Percentiles rank a stretch among this genome's conserved stretches.
Evolutionary conservation across 2,888 invertebrate genomes (phyloP).

Genomic region (Poecilus cupreus): DNA sequence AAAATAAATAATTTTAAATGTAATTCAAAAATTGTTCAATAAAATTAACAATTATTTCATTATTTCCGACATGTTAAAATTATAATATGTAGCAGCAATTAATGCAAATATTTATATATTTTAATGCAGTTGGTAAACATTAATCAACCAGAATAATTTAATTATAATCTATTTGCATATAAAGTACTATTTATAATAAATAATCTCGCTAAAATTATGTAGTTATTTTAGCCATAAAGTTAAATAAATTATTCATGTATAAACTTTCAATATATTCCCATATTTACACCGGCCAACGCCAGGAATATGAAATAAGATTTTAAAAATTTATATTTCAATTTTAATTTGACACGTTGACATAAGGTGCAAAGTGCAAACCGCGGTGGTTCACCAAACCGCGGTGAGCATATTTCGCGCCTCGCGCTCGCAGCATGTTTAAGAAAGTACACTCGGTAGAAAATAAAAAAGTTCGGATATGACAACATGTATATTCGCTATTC

Average conservation of each 20-base stretch:
- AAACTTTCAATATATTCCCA: no score
- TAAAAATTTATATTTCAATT: not conserved
- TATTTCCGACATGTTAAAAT: not conserved
- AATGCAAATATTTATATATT: constrained; percentile 30
- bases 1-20: not conserved
- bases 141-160: constrained; percentile 33
- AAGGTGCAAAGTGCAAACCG: no score
- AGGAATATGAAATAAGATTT: not conserved
- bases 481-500: not conserved
- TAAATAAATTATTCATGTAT: no score
- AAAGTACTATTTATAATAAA: constrained; percentile 2
- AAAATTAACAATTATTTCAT: no score
- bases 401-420: no score
- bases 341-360: not conserved
- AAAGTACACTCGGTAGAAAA: not conserved
- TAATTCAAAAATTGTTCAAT: not conserved
- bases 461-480: constrained; percentile 7
- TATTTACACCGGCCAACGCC: no score
- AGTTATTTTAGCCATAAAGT: no score
- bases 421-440: not conserved
- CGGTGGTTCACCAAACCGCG: no score
- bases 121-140: constrained; percentile 19
- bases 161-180: constrained; percentile 37
- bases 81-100: not conserved
- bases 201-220: no score